Evolutionary conservation across 2,888 invertebrate species (phyloP).

Genomic region (Masnerella sp.): DNA sequence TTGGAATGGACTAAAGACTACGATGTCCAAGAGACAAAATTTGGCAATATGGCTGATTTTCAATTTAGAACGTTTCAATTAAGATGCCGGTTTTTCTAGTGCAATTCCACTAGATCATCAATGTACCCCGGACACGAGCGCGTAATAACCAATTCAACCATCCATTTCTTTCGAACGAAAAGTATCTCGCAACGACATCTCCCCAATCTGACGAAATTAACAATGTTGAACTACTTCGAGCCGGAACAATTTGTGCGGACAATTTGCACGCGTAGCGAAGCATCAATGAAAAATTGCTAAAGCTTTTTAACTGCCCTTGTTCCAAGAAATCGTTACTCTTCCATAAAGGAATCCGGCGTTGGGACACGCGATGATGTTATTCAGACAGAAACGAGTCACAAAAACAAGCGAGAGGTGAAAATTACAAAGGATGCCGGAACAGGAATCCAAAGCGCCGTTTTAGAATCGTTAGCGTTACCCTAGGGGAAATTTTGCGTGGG

Average conservation of each 20-base stretch:
- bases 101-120: neutral
- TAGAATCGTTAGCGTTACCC: too few species aligned
- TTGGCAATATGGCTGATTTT: too few species aligned
- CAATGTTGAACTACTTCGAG: conserved; percentile 15
- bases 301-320: conserved; percentile 30
- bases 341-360: conserved; percentile 29
- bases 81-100: too few species aligned
- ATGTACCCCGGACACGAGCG: neutral
- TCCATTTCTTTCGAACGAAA: conserved; percentile 12
- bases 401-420: neutral
- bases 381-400: conserved; percentile 8
- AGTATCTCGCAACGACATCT: conserved; percentile 21
- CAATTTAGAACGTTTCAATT: too few species aligned
- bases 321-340: conserved; percentile 45
- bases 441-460: too few species aligned
- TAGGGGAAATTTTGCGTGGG: too few species aligned
- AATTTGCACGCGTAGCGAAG: conserved; percentile 31
- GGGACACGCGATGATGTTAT: conserved; percentile 43
- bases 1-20: too few species aligned
- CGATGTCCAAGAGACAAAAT: too few species aligned
- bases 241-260: too few species aligned
- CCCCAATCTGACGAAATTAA: neutral
- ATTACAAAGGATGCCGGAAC: neutral
- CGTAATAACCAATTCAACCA: neutral
- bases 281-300: conserved; percentile 15